These are phyloP conservation scores for Polyommatus icarus DNA, from an alignment of 2,888 invertebrate genomes.

Conservation along the genomic window DNA sequence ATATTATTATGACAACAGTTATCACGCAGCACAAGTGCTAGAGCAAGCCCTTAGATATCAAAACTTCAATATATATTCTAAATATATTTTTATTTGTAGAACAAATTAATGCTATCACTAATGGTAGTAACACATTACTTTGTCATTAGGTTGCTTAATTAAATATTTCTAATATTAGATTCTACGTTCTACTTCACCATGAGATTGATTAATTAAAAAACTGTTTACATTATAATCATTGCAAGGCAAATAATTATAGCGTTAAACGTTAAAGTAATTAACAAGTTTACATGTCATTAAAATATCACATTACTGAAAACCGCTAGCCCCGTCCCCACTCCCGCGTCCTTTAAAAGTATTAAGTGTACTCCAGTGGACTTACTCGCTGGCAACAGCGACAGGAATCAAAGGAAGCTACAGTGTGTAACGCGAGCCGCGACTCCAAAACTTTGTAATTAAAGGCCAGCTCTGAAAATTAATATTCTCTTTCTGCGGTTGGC, in stretches of 20 bases:
- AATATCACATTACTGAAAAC: constrained; percentile 20
- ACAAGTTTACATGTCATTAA: constrained; percentile 16
- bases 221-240: not conserved
- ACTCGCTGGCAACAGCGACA: constrained; percentile 27
- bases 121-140: too few relatives aligned
- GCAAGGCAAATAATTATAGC: not conserved
- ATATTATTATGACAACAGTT: too few relatives aligned
- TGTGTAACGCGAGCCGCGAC: constrained; percentile 60
- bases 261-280: not conserved
- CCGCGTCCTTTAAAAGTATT: constrained; percentile 12
- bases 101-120: too few relatives aligned
- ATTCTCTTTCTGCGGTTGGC: constrained; percentile 56
- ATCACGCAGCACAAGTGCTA: too few relatives aligned
- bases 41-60: too few relatives aligned
- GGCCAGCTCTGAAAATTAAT: constrained; percentile 65
- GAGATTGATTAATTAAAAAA: not conserved
- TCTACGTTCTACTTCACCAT: not conserved
- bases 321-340: not conserved
- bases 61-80: too few relatives aligned
- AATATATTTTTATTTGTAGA: too few relatives aligned
- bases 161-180: not conserved
- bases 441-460: constrained; percentile 69
- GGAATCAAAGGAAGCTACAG: constrained; percentile 54
- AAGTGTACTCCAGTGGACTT: constrained; percentile 20
- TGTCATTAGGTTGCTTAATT: not conserved